phyloP scores from a whole-genome alignment of 2,113 vertebrate genomes.

The Saguinus imperator region DNA sequence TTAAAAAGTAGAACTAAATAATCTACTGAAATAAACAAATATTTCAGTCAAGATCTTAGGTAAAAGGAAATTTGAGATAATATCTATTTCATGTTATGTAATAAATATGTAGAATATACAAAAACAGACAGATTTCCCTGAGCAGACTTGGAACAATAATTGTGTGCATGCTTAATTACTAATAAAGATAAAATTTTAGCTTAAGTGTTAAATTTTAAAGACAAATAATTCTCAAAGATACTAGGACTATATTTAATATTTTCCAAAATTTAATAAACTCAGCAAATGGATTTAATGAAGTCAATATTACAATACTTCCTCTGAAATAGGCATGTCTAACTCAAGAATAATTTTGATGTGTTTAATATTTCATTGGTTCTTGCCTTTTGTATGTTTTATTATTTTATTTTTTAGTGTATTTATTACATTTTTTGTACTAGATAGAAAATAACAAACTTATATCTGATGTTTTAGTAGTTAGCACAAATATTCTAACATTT shows the following conservation, averaged over 20 bases:
- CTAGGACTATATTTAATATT: background rate
- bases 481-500: background rate
- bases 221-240: slow-evolving; percentile 24
- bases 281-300: background rate
- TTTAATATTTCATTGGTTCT: background rate
- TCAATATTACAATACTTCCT: background rate
- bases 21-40: background rate
- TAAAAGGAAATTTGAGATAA: background rate
- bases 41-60: background rate
- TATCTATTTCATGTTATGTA: background rate
- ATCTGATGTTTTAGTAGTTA: background rate
- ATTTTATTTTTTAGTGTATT: background rate
- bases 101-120: background rate
- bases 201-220: slow-evolving; percentile 29
- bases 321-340: background rate
- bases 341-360: background rate
- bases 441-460: background rate
- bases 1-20: background rate
- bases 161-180: slow-evolving; percentile 6
- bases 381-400: background rate
- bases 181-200: slow-evolving; percentile 19
- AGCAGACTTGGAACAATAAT: background rate
- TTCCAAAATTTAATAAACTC: background rate
- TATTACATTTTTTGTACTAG: background rate
- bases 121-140: slow-evolving; percentile 25